Evolutionary conservation across 2,888 invertebrate genomes (phyloP).

Genomic region (Acheta domesticus): DNA sequence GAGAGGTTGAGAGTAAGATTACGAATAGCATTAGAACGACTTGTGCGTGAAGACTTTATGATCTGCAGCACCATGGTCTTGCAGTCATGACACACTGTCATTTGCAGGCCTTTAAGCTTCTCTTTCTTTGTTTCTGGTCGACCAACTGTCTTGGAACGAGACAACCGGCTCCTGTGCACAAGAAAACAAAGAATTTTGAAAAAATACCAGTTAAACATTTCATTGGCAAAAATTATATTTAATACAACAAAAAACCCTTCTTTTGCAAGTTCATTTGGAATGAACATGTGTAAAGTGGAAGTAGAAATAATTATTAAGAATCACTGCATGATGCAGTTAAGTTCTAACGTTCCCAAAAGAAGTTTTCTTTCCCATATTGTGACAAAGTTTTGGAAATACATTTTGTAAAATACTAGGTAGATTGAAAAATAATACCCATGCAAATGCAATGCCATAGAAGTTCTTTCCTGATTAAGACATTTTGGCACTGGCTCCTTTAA

Average conservation of each 20-base stretch:
- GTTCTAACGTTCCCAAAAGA: no score
- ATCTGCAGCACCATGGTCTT: slow-evolving; percentile 91
- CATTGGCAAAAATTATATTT: not conserved
- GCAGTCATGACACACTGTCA: slow-evolving; percentile 92
- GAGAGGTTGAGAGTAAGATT: slow-evolving; percentile 80
- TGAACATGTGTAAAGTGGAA: no score
- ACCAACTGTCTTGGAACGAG: slow-evolving; percentile 58
- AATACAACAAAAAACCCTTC: not conserved
- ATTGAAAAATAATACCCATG: no score
- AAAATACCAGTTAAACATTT: not conserved
- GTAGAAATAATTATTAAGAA: no score
- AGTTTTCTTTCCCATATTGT: no score
- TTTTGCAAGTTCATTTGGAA: not conserved
- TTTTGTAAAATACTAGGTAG: no score
- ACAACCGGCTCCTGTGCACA: slow-evolving; percentile 57
- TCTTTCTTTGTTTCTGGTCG: slow-evolving; percentile 43
- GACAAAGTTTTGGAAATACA: no score
- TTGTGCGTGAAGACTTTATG: slow-evolving; percentile 81
- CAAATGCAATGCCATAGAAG: no score
- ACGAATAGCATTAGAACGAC: slow-evolving; percentile 75
- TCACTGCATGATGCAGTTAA: no score
- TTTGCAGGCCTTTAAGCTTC: slow-evolving; percentile 60
- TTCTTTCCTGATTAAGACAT: no score
- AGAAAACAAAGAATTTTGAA: not conserved
- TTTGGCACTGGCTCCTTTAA: no score